Conservation (phyloP, 2,113 vertebrate species). For the Grus americana region DNA sequence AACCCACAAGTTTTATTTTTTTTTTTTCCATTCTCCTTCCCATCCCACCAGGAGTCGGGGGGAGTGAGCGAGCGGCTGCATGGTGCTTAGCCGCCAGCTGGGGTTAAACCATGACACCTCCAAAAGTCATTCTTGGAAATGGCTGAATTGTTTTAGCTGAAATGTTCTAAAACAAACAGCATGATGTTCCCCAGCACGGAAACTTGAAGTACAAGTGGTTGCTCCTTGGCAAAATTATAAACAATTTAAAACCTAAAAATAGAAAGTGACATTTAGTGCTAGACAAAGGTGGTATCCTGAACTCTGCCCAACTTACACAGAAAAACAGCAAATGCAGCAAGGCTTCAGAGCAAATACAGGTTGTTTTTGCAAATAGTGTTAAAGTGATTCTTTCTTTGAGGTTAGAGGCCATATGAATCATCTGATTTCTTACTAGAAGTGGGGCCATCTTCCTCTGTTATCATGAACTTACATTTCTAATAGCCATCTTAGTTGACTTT, state of each 20-base stretch:
- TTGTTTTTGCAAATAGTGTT: background rate
- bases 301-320: background rate
- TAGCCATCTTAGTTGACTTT: background rate
- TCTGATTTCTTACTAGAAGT: background rate
- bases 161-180: slow-evolving; percentile 32
- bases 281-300: background rate
- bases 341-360: background rate
- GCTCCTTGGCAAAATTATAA: slow-evolving; percentile 25
- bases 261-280: background rate
- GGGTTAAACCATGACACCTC: background rate
- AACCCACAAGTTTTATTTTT: no score
- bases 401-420: background rate
- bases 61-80: no score
- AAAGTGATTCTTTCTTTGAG: background rate
- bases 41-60: no score
- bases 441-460: background rate
- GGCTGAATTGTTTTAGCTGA: background rate
- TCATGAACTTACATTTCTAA: background rate
- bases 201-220: slow-evolving; percentile 2
- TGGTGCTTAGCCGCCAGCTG: no score
- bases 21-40: no score
- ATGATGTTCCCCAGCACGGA: background rate
- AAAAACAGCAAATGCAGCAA: background rate
- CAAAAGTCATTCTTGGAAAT: slow-evolving; percentile 1
- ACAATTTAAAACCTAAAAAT: slow-evolving; percentile 25